phyloP scores from a whole-genome alignment of 1,140 invertebrate genomes.

The Papilio polyxenes region DNA sequence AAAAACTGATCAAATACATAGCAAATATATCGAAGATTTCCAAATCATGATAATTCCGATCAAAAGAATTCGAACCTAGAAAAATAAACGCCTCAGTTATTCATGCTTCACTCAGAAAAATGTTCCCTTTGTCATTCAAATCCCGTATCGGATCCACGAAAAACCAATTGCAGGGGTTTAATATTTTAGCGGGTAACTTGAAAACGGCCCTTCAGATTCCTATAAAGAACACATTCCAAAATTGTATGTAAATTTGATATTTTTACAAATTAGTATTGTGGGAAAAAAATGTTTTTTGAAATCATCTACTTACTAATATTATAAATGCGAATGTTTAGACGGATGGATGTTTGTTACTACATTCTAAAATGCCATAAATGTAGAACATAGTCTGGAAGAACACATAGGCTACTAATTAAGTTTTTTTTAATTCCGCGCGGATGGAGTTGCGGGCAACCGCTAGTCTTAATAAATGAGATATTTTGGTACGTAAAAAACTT shows the following conservation, averaged over 20 bases:
- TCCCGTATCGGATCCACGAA: slow-evolving; percentile 6
- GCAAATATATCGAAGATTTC: not conserved
- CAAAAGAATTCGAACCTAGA: not conserved
- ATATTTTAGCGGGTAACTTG: not conserved
- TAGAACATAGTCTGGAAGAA: too few species aligned
- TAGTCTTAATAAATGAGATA: too few species aligned
- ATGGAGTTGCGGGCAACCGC: too few species aligned
- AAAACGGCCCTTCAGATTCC: not conserved
- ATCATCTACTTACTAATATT: too few species aligned
- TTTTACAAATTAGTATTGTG: not conserved
- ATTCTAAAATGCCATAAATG: too few species aligned
- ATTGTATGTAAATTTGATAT: not conserved
- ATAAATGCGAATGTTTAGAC: too few species aligned
- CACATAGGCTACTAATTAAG: too few species aligned
- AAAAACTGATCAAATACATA: not conserved
- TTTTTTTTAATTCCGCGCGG: too few species aligned
- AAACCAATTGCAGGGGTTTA: not conserved
- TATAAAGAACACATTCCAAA: not conserved
- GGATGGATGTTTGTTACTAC: too few species aligned
- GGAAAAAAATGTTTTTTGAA: not conserved
- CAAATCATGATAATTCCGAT: not conserved
- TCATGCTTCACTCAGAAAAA: not conserved
- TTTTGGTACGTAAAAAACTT: too few species aligned
- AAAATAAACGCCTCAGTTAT: not conserved
- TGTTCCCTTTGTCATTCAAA: slow-evolving; percentile 21